These are phyloP conservation scores for Tipula vernalis DNA, from an alignment of 2,888 invertebrate species.

Conservation along the genomic window DNA sequence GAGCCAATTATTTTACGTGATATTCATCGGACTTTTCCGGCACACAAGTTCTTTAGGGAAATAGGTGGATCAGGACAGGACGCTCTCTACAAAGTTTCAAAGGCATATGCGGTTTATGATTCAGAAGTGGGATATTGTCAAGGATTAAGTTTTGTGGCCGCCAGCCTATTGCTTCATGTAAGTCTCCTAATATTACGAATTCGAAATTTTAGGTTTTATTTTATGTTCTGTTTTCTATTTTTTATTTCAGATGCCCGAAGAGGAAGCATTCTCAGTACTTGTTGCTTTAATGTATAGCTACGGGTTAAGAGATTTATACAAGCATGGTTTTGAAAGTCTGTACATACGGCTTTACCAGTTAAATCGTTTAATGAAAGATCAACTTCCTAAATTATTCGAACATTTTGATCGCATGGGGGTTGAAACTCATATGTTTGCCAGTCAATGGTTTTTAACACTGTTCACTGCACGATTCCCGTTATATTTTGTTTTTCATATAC, in stretches of 20 bases:
- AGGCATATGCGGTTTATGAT: slow-evolving; percentile 95
- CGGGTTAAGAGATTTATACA: slow-evolving; percentile 85
- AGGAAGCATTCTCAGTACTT: slow-evolving; percentile 94
- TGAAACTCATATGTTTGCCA: slow-evolving; percentile 98
- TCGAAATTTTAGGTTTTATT: not conserved
- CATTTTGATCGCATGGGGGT: slow-evolving; percentile 74
- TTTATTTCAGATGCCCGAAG: slow-evolving; percentile 86
- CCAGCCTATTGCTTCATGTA: slow-evolving; percentile 89
- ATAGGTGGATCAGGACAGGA: slow-evolving; percentile 91
- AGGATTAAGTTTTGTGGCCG: slow-evolving; percentile 94
- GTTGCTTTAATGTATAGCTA: slow-evolving; percentile 97
- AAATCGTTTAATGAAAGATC: slow-evolving; percentile 79
- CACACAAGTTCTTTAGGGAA: slow-evolving; percentile 95
- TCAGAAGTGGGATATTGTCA: slow-evolving; percentile 98
- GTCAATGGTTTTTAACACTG: slow-evolving; percentile 99
- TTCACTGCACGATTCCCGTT: slow-evolving; percentile 98
- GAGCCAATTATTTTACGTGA: slow-evolving; percentile 93
- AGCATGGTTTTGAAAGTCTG: slow-evolving; percentile 91
- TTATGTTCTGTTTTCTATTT: not conserved
- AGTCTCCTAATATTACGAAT: slow-evolving; percentile 30
- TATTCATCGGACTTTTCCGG: slow-evolving; percentile 96
- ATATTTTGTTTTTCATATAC: slow-evolving; percentile 89
- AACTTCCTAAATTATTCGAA: slow-evolving; percentile 64
- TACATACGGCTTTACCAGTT: slow-evolving; percentile 91
- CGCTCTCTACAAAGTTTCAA: slow-evolving; percentile 86